Evolutionary conservation across 2,888 invertebrate species (phyloP), one percentile per base, ranked within the genome.

Genomic region (Heliconius sara): DNA sequence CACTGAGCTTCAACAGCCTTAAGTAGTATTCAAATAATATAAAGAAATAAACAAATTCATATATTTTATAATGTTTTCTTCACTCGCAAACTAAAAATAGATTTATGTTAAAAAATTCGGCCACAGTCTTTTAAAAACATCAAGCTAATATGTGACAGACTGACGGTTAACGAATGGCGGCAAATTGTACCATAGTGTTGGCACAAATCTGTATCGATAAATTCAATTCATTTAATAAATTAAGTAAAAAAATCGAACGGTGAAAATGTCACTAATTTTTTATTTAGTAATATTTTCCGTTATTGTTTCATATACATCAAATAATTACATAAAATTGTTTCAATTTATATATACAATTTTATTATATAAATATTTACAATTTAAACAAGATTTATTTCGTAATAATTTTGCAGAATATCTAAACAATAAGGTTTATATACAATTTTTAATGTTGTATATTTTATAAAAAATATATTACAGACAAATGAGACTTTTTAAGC

Each of bases 111-210:
- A 30, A 73, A 57, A 73, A 60, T 60, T 22, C 3, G n/a, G n/a
- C 13, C 9, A 27, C 30, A 60, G 57, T 60, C n/a, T 60, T n/a
- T 60, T 34, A 60, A 16, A 77, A 77, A 65, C n/a, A 78, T 77
- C 81, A 77, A 71, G 47, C 66, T 82, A 82, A 80, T 81, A 84
- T 16, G 47, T 47, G 83, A 39, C 34, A 9, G 34, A 84, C 71
- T 83, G 84, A 81, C 83, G 81, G 76, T 83, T 83, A 84, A 85
- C 83, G 84, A 84, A 84, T 83, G 84, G 83, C 83, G 80, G 57
- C 67, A 80, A 85, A 84, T 63, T 85, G 79, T 83, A 80, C 67
- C 78, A 79, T 77, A 80, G 78, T 70, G 79, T 66, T 80, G 81
- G 77, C 80, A 79, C 67, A 76, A 22, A 16, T n/a, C 30, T 67